These are phyloP conservation scores for Euglossa dilemma DNA, from an alignment of 1,140 invertebrate genomes.

Conservation along the genomic window DNA sequence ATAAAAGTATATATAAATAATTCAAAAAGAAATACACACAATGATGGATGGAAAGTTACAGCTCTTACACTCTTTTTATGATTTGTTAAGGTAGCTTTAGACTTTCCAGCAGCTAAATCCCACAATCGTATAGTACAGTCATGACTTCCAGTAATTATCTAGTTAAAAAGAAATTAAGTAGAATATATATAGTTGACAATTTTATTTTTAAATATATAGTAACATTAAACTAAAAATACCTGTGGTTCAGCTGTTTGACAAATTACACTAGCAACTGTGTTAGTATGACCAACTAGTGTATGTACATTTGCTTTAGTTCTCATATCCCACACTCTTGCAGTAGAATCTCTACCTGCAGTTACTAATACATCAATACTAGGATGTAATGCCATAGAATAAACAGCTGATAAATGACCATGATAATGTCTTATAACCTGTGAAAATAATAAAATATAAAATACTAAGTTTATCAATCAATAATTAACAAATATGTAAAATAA, in stretches of 20 bases:
- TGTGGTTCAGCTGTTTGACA: conserved; percentile 97
- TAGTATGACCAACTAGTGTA: conserved; percentile 97
- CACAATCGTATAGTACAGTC: conserved; percentile 96
- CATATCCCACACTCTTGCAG: conserved; percentile 99
- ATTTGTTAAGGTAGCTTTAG: conserved; percentile 97
- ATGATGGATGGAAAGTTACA: conserved; percentile 94
- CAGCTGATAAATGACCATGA: conserved; percentile 98
- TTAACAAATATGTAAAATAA: conserved; percentile 6
- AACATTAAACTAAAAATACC: conserved; percentile 79
- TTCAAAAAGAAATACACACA: conserved; percentile 83
- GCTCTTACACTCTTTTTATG: conserved; percentile 99
- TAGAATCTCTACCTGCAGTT: conserved; percentile 97
- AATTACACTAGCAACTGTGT: conserved; percentile 97
- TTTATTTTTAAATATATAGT: conserved; percentile 5
- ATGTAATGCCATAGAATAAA: conserved; percentile 96
- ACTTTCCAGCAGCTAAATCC: conserved; percentile 98
- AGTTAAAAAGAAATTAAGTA: conserved; percentile 20
- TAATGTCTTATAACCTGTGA: conserved; percentile 96
- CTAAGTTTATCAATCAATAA: background rate
- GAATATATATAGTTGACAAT: conserved; percentile 8
- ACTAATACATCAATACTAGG: conserved; percentile 97
- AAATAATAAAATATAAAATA: conserved; percentile 40
- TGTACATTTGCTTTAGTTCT: conserved; percentile 99
- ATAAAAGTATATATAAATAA: background rate
- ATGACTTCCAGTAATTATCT: conserved; percentile 91